Percentiles rank a stretch among this genome's conserved stretches.
phyloP scores from a whole-genome alignment of 2,113 vertebrate genomes.

The Heloderma charlesbogerti region DNA sequence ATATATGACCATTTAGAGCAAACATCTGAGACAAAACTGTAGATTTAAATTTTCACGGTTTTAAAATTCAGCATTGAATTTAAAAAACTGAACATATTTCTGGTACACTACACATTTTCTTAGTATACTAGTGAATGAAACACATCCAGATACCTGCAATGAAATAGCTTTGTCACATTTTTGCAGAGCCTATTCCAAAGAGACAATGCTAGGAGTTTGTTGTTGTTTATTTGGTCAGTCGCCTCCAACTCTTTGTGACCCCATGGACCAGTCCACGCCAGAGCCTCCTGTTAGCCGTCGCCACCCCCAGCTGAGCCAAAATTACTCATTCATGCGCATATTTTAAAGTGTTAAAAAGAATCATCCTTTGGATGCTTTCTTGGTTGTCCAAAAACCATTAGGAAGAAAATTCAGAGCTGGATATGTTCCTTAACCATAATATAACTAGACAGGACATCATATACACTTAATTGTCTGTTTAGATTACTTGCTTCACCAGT shows the following conservation, averaged over 20 bases:
- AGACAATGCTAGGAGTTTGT: not conserved
- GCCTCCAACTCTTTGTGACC: no score
- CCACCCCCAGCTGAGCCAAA: no score
- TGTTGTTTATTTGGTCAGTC: no score
- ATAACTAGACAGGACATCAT: not conserved
- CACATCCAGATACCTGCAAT: no score
- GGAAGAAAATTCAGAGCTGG: not conserved
- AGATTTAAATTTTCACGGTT: not conserved
- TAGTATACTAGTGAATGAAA: not conserved
- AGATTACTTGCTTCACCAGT: not conserved
- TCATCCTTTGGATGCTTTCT: not conserved
- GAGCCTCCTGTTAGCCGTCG: no score
- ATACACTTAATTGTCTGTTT: not conserved
- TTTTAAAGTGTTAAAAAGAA: not conserved
- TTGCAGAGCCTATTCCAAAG: not conserved
- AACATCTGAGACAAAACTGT: not conserved
- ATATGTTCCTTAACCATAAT: no score
- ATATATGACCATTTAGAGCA: not conserved
- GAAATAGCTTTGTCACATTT: not conserved
- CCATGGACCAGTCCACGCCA: no score
- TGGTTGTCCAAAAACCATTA: no score
- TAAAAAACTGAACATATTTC: not conserved
- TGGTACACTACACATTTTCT: not conserved
- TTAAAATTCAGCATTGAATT: not conserved
- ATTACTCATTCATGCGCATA: not conserved